These are phyloP conservation scores for Propsilocerus akamusi DNA, from an alignment of 1,140 invertebrate genomes.

Conservation along the genomic window DNA sequence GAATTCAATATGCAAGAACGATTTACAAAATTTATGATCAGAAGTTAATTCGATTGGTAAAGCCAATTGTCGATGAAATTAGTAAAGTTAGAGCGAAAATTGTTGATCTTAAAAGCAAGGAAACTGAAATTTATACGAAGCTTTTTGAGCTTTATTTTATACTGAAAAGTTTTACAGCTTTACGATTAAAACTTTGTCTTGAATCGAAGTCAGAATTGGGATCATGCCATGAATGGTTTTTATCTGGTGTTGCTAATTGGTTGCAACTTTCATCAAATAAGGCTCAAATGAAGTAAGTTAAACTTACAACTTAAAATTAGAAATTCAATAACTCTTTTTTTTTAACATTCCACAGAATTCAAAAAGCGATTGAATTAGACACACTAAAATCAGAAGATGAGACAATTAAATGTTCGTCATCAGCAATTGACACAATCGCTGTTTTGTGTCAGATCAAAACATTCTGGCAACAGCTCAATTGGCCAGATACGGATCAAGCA, in stretches of 20 bases:
- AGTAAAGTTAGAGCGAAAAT: slow-evolving; percentile 48
- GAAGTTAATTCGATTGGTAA: slow-evolving; percentile 47
- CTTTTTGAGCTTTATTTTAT: slow-evolving; percentile 82
- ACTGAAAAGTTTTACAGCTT: slow-evolving; percentile 58
- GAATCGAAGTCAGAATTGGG: slow-evolving; percentile 40
- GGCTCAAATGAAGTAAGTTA: slow-evolving; percentile 41
- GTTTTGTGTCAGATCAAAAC: slow-evolving; percentile 88
- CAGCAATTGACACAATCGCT: slow-evolving; percentile 81
- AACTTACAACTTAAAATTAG: background rate
- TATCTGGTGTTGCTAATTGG: slow-evolving; percentile 74
- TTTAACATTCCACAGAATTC: slow-evolving; percentile 30
- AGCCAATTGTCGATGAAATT: slow-evolving; percentile 47
- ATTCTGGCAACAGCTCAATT: slow-evolving; percentile 83
- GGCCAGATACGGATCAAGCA: slow-evolving; percentile 75
- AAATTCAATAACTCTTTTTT: background rate
- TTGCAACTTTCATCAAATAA: slow-evolving; percentile 77
- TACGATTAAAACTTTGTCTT: slow-evolving; percentile 42
- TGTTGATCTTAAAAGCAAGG: slow-evolving; percentile 27
- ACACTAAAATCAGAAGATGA: slow-evolving; percentile 53
- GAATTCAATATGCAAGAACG: slow-evolving; percentile 44
- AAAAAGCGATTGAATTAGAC: slow-evolving; percentile 79
- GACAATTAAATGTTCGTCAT: slow-evolving; percentile 83
- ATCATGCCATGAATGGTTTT: slow-evolving; percentile 74
- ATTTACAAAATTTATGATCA: slow-evolving; percentile 60
- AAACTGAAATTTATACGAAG: slow-evolving; percentile 49